Base-by-base conservation (phyloP, 2,113 vertebrate genomes). In the Podilymbus podiceps region DNA sequence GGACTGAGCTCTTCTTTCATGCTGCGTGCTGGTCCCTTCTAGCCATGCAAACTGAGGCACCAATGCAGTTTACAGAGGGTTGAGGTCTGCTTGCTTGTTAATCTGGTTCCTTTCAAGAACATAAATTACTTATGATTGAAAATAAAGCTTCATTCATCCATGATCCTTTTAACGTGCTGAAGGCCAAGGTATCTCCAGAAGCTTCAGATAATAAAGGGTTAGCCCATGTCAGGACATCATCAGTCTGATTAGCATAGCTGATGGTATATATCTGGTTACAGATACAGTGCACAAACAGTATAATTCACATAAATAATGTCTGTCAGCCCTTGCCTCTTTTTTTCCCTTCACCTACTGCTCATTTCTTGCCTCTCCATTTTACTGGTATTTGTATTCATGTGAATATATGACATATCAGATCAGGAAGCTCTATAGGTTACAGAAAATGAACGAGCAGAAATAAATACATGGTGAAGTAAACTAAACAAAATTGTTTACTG, bases 1-100 rank as follows among this genome's bases (percentile, higher is more conserved):
- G 86, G 80, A 19, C 88, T 64, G 85, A 96, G 33, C 58, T 93
- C 92, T 85, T 95, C 80, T 69, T 94, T 92, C 94, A 62, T 92
- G 94, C 86, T 93, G 71, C 0, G 11, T 72, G 53, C 74, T 87
- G 66, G 23, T 68, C 89, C 30, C 66, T 91, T 76, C 53, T 24
- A 69, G 73, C 59, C 83, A 89, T 84, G 92, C 1, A 1, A 93
- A 82, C 87, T 30, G 73, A 76, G 79, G 66, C 56, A 50, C 64
- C 62, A 67, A 15, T 11, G 66, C 49, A 58, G 46, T 92, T 71
- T 93, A 59, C 56, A 63, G 25, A n/a, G 49, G 49, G 42, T 40
- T 1, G 1, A 79, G 24, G 12, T 56, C 77, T 92, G 28, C 42
- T 82, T 82, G 40, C 62, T 78, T 75, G 15, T 77, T 78, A 73